These are phyloP conservation scores for Pedicia rivosa DNA, from an alignment of 2,888 invertebrate genomes.

Conservation along the genomic window DNA sequence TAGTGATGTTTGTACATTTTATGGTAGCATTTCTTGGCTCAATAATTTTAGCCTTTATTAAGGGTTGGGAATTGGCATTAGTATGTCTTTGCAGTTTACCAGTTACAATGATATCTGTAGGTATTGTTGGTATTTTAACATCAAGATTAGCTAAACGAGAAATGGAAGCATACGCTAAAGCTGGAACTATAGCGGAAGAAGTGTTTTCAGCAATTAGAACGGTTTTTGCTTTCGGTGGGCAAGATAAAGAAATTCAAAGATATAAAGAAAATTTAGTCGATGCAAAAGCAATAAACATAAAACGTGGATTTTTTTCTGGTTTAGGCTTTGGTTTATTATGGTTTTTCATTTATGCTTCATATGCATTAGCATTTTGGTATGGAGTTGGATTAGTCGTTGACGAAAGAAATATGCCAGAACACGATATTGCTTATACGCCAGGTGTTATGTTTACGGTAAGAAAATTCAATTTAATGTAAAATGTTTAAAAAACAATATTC, in stretches of 20 bases:
- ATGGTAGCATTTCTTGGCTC: conserved; percentile 45
- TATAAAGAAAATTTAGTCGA: conserved; percentile 39
- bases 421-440: conserved; percentile 33
- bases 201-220: conserved; percentile 49
- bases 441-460: conserved; percentile 47
- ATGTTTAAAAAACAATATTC: too few species aligned
- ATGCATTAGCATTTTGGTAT: conserved; percentile 73
- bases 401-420: conserved; percentile 33
- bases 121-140: conserved; percentile 40
- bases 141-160: conserved; percentile 41
- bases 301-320: conserved; percentile 2
- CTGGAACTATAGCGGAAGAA: conserved; percentile 55
- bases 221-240: conserved; percentile 56
- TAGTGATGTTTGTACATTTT: conserved; percentile 49
- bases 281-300: conserved; percentile 34
- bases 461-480: too few species aligned
- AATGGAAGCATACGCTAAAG: conserved; percentile 47
- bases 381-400: conserved; percentile 46
- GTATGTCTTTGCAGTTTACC: conserved; percentile 51
- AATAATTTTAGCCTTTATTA: conserved; percentile 44
- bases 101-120: conserved; percentile 39
- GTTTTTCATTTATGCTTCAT: conserved; percentile 49
- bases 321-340: conserved; percentile 48
- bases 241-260: conserved; percentile 43
- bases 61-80: conserved; percentile 60